These are phyloP conservation scores for Pantherophis guttatus DNA, from an alignment of 2,113 vertebrate species.

Conservation along the genomic window DNA sequence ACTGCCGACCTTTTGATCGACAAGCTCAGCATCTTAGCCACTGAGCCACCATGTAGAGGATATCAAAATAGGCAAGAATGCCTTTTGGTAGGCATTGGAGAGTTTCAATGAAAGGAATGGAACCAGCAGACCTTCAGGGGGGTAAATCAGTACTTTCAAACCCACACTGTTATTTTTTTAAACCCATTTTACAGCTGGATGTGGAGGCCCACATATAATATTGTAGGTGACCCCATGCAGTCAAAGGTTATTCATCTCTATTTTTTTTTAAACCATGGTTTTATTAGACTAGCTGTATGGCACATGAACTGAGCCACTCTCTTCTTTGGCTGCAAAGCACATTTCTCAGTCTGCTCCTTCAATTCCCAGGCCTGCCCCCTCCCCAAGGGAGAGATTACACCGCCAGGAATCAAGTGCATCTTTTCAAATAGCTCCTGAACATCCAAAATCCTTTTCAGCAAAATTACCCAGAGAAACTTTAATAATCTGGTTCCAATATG, in stretches of 20 bases:
- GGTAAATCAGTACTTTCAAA: neutral
- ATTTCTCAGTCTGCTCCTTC: conserved; percentile 34
- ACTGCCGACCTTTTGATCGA: too few relatives aligned
- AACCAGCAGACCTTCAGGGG: neutral
- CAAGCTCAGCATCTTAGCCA: too few relatives aligned
- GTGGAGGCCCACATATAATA: neutral
- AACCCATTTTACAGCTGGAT: neutral
- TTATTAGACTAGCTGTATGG: too few relatives aligned
- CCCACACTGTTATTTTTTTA: neutral
- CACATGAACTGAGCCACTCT: neutral
- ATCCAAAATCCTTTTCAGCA: conserved; percentile 45
- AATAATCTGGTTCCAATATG: conserved; percentile 37
- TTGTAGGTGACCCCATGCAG: neutral
- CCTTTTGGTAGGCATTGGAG: neutral
- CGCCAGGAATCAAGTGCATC: conserved; percentile 39
- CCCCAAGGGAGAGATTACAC: conserved; percentile 25
- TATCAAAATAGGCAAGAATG: neutral
- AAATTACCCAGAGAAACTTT: conserved; percentile 27
- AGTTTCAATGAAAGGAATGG: neutral
- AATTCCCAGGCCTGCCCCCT: conserved; percentile 35
- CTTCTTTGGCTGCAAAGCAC: conserved; percentile 7
- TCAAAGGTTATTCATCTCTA: neutral
- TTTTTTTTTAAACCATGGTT: neutral
- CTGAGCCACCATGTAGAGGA: neutral
- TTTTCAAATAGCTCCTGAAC: conserved; percentile 27